Evolutionary conservation across 2,113 vertebrate species (phyloP), one percentile per base, ranked within the genome.

Genomic region (Leiothrix lutea): DNA sequence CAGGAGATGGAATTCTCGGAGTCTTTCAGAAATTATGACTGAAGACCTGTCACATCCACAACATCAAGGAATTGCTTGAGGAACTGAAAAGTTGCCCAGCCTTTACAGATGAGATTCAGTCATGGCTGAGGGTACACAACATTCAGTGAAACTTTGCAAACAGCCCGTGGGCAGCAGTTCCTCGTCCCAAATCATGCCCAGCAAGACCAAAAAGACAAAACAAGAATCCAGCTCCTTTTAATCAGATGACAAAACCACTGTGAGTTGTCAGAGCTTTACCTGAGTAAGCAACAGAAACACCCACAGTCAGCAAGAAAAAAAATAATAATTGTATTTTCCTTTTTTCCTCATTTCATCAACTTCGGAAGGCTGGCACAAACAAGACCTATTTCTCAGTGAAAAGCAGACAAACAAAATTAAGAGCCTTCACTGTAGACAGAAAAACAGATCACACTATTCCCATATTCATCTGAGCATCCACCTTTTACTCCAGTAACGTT

Each of bases 261-360:
- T 38, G 73, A 93, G 65, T 86, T 93, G 92, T 88, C 85, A 91
- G 90, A 82, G 95, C 91, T 91, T 78, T 61, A 96, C 80, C 82
- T 80, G 80, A 90, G 82, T 83, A 93, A 96, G 95, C 94, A 94
- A 73, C 36, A 72, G 81, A 94, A 96, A 97, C 42, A 35, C 50
- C 28, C 67, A 48, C 17, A 90, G 88, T 97, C 94, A 97, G 94
- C 94, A 83, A 92, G 87, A 94, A 93, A 91, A 87, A 86, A 88
- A 72, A n/a, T 0, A 90, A 18, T 62, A 84, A 92, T 17, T 33
- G 50, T 84, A 62, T 88, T 92, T 80, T 79, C 45, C 58, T 72
- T 91, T 94, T 86, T 64, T 42, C 58, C 62, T 94, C 86, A 78
- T 88, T 93, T 94, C 86, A 94, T 88, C 94, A 86, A 61, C 88